Percentiles rank a stretch among this genome's conserved stretches.
Conservation (phyloP, 2,888 invertebrate species). For the Andrena trimmerana region DNA sequence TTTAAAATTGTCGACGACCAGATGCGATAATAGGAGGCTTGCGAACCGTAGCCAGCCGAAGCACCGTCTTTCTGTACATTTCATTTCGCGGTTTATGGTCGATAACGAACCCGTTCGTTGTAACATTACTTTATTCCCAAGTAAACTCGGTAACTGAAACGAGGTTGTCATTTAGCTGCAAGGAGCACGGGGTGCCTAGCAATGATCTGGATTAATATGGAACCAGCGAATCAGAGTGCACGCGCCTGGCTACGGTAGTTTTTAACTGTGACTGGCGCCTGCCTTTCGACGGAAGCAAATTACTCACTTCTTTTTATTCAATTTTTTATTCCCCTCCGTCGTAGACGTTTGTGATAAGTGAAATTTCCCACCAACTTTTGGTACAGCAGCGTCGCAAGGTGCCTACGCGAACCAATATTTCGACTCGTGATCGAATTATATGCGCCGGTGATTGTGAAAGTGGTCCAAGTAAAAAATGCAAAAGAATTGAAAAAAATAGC, state of each 20-base stretch:
- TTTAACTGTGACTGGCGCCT: background rate
- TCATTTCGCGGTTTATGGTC: conserved; percentile 5
- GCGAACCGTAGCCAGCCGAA: background rate
- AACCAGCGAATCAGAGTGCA: background rate
- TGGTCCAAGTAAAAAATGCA: too few species aligned
- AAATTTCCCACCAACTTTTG: too few species aligned
- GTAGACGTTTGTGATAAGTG: too few species aligned
- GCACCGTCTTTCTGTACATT: background rate
- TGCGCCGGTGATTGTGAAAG: too few species aligned
- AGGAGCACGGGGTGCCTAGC: background rate
- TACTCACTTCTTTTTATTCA: background rate
- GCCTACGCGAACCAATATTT: too few species aligned
- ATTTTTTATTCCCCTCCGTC: too few species aligned
- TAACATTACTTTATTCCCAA: background rate
- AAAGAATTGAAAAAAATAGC: too few species aligned
- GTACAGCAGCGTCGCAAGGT: too few species aligned
- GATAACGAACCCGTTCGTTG: conserved; percentile 2
- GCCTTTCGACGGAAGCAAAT: background rate
- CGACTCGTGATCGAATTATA: too few species aligned
- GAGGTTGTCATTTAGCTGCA: background rate
- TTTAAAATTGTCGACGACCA: background rate
- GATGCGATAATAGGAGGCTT: background rate
- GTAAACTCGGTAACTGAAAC: background rate
- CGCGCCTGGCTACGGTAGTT: background rate
- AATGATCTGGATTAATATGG: background rate